phyloP scores from a whole-genome alignment of 1,140 invertebrate species.

The Odontomachus brunneus region DNA sequence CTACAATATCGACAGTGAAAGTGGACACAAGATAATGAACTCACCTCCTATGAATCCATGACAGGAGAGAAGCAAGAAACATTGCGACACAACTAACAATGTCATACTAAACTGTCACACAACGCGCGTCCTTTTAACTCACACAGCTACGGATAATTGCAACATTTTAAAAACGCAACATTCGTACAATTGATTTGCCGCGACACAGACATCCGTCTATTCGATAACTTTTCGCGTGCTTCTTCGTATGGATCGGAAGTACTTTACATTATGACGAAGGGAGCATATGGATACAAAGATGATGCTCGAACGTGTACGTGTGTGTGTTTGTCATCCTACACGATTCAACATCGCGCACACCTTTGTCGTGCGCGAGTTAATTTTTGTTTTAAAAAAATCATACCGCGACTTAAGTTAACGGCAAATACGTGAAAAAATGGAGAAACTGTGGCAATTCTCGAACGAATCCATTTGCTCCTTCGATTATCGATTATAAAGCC shows the following conservation, averaged over 20 bases:
- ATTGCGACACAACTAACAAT: conserved; percentile 85
- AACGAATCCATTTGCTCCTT: conserved; percentile 41
- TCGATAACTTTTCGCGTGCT: conserved; percentile 60
- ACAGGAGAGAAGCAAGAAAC: conserved; percentile 83
- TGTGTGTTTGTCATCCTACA: not conserved
- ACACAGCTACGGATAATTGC: conserved; percentile 49
- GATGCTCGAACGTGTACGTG: not conserved
- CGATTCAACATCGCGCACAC: not conserved
- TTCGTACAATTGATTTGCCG: conserved; percentile 52
- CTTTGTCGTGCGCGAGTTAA: conserved; percentile 8
- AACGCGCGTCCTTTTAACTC: conserved; percentile 61
- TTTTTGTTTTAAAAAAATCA: not conserved
- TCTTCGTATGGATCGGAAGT: conserved; percentile 44
- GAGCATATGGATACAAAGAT: conserved; percentile 31
- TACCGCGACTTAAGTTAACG: not conserved
- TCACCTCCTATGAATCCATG: conserved; percentile 85
- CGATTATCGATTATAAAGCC: conserved; percentile 15
- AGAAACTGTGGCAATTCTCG: not conserved
- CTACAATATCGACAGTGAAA: not conserved
- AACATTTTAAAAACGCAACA: conserved; percentile 50
- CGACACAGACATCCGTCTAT: conserved; percentile 65
- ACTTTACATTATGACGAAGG: conserved; percentile 39
- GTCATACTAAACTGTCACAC: conserved; percentile 80
- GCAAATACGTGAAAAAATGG: not conserved
- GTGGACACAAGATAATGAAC: conserved; percentile 65